Percentiles rank a stretch among this genome's conserved stretches.
phyloP scores from a whole-genome alignment of 2,888 invertebrate genomes.

The Xestia rhomboidea region DNA sequence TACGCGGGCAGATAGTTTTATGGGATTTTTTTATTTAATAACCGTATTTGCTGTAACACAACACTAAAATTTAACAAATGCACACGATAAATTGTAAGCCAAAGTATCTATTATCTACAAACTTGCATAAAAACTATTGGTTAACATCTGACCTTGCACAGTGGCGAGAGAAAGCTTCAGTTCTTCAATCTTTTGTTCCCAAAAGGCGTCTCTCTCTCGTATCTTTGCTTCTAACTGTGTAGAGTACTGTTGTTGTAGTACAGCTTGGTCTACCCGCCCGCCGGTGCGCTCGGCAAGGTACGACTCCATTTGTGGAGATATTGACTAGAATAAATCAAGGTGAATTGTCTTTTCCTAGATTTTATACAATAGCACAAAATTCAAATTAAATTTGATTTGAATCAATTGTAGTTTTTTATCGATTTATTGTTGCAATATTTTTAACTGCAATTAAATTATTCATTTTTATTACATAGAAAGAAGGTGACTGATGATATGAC shows the following conservation, averaged over 20 bases:
- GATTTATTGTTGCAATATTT: neutral
- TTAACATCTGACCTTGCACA: constrained; percentile 92
- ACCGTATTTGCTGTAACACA: neutral
- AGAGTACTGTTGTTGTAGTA: constrained; percentile 90
- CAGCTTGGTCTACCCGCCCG: constrained; percentile 82
- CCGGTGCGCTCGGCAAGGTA: constrained; percentile 86
- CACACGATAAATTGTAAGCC: neutral
- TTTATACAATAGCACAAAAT: neutral
- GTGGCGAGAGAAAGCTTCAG: constrained; percentile 89
- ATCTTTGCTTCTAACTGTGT: constrained; percentile 92
- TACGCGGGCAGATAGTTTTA: too few relatives aligned
- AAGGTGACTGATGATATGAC: too few relatives aligned
- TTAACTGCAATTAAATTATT: neutral
- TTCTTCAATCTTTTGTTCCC: constrained; percentile 92
- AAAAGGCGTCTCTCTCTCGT: constrained; percentile 89
- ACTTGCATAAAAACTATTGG: constrained; percentile 24
- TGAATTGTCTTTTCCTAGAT: neutral
- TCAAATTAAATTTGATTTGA: too few relatives aligned
- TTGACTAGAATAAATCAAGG: constrained; percentile 77
- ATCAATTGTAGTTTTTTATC: neutral
- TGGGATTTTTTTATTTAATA: neutral
- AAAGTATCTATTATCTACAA: constrained; percentile 1
- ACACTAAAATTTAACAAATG: too few relatives aligned
- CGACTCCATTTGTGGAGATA: constrained; percentile 88
- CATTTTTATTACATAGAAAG: neutral